These are phyloP conservation scores for Epirrhoe tristata DNA, from an alignment of 2,888 invertebrate genomes.

Conservation along the genomic window DNA sequence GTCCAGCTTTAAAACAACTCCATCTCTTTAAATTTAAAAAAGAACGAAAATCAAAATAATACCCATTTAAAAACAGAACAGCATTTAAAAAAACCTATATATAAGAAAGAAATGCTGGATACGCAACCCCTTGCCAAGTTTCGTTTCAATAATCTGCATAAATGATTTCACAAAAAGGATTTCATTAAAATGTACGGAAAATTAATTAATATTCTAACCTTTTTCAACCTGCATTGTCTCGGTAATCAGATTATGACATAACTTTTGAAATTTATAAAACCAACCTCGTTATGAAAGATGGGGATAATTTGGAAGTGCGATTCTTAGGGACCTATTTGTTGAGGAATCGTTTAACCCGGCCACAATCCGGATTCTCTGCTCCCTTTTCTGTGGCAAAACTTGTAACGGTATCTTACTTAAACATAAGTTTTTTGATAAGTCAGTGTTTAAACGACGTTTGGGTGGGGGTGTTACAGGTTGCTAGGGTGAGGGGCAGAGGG, in stretches of 20 bases:
- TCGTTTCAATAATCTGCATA: constrained; percentile 46
- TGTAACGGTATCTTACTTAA: constrained; percentile 77
- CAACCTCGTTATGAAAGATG: constrained; percentile 23
- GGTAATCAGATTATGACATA: constrained; percentile 53
- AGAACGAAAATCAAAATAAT: constrained; percentile 40
- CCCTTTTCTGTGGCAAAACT: constrained; percentile 65
- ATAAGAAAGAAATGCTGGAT: constrained; percentile 41
- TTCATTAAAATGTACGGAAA: constrained; percentile 44
- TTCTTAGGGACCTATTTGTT: constrained; percentile 39
- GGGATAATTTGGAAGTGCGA: constrained; percentile 16
- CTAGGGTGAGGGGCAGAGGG: constrained; percentile 65
- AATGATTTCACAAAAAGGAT: constrained; percentile 45
- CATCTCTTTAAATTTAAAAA: constrained; percentile 38
- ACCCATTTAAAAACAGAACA: constrained; percentile 41
- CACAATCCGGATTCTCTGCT: constrained; percentile 44
- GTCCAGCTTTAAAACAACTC: too few relatives aligned
- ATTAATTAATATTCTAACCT: constrained; percentile 52
- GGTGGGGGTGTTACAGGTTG: constrained; percentile 79
- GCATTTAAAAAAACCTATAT: constrained; percentile 31
- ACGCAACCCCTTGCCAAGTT: constrained; percentile 24
- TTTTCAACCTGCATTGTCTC: constrained; percentile 52
- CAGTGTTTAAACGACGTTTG: constrained; percentile 81
- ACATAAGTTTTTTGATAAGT: constrained; percentile 85
- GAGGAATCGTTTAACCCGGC: constrained; percentile 46
- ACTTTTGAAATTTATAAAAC: constrained; percentile 44